These are phyloP conservation scores for Drosophila grimshawi DNA, from an alignment of 1,140 invertebrate species.

Conservation along the genomic window DNA sequence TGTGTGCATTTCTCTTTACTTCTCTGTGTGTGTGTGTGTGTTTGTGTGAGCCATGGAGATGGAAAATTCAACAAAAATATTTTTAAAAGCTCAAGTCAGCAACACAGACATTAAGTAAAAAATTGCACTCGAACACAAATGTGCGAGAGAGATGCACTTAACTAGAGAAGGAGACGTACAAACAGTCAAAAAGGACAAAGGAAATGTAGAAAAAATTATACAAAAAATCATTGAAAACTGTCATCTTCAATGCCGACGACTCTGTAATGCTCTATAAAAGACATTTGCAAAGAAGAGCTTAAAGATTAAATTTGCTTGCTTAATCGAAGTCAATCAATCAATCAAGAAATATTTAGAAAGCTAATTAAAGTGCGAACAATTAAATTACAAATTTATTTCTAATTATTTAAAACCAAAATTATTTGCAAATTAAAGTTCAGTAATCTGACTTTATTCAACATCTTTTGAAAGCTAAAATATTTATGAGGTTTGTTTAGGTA, in stretches of 20 bases:
- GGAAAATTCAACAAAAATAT: constrained; percentile 64
- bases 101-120: constrained; percentile 46
- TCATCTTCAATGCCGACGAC: not conserved
- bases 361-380: not conserved
- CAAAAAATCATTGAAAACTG: constrained; percentile 14
- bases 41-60: constrained; percentile 34
- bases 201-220: constrained; percentile 18
- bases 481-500: not conserved
- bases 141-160: constrained; percentile 22
- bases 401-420: too few relatives aligned
- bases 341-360: not conserved
- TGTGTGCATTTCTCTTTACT: not conserved
- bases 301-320: not conserved
- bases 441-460: too few relatives aligned
- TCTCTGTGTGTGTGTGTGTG: constrained; percentile 39
- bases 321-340: too few relatives aligned
- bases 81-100: constrained; percentile 69
- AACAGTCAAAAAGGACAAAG: constrained; percentile 36
- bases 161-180: constrained; percentile 17
- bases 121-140: constrained; percentile 44
- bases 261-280: constrained; percentile 10
- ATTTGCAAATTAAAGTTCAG: too few relatives aligned
- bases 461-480: too few relatives aligned
- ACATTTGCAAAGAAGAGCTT: not conserved
- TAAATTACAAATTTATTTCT: too few relatives aligned